Conservation (phyloP, 1,140 invertebrate species). For the Cotesia glomerata region DNA sequence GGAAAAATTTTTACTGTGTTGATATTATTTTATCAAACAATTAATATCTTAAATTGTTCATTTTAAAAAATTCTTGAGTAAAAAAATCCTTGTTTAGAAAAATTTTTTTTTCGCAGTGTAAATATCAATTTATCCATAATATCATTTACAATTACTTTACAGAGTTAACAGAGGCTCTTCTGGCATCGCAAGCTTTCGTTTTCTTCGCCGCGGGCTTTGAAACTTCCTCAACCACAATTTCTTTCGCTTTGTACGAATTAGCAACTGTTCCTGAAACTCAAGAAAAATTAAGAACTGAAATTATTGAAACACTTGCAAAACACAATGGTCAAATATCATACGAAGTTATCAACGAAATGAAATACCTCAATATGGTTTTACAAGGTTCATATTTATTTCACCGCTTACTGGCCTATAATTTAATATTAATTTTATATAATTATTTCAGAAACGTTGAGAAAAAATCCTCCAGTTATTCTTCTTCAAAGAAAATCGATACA, state of each 20-base stretch:
- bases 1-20: too few relatives aligned
- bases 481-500: slow-evolving; percentile 52
- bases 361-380: slow-evolving; percentile 41
- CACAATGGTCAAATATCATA: slow-evolving; percentile 43
- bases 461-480: slow-evolving; percentile 61
- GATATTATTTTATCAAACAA: too few relatives aligned
- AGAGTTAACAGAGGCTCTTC: slow-evolving; percentile 35
- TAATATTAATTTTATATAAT: not conserved
- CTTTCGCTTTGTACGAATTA: slow-evolving; percentile 39
- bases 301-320: slow-evolving; percentile 46
- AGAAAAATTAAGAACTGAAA: slow-evolving; percentile 52
- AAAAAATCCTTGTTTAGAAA: too few relatives aligned
- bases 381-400: too few relatives aligned
- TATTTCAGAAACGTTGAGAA: slow-evolving; percentile 61
- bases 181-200: slow-evolving; percentile 37
- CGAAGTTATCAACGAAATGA: slow-evolving; percentile 43
- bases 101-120: too few relatives aligned
- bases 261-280: slow-evolving; percentile 35
- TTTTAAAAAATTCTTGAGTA: too few relatives aligned
- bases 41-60: too few relatives aligned
- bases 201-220: slow-evolving; percentile 44
- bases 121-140: too few relatives aligned
- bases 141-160: not conserved
- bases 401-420: not conserved
- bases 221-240: slow-evolving; percentile 37